Evolutionary conservation across 2,888 invertebrate species (phyloP), one percentile per base, ranked within the genome.

Genomic region (Agrochola lychnidis): DNA sequence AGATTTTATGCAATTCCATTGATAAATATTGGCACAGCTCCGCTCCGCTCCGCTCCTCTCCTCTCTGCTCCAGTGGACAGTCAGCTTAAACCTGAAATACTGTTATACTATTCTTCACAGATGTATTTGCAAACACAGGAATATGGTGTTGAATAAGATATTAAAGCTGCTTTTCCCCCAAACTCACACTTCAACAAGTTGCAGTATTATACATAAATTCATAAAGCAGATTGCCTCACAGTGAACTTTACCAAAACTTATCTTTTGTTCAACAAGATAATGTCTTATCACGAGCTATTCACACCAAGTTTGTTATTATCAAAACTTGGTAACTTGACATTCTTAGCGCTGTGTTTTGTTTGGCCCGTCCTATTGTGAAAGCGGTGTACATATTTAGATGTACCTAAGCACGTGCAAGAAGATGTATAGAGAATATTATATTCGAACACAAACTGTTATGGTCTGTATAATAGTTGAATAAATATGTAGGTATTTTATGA

Each of bases 231-330:
- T 56, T 16, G 22, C 36, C 36, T 56, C 45, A 22, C 16, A 62
- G 19, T 45, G 61, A 77, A 77, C 72, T 79, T 48, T 22, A 45
- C 30, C n/a, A 7, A 12, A 77, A 77, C 61, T 71, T 79, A 61
- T 79, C 71, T 79, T 53, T 77, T 79, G 71, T 61, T 79, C 25
- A 25, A 36, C 36, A 19, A 53, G 81, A 56, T 30, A 53, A 67
- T 30, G 9, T 67, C 5, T 67, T 67, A 36, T 67, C 3, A 56
- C 56, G 16, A 67, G 67, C 30, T 67, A 22, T 22, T 56, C 9
- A 67, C 30, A 56, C 56, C 67, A 30, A 67, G 30, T 67, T 67
- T 30, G 30, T 1, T 51, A 14, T 53, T 67, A 67, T 30, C 30
- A 2, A 22, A 67, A 56, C 30, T 59, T 68, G n/a, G 4, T n/a